Evolutionary conservation across 2,113 vertebrate genomes (phyloP).

Genomic region (Helogale parvula): DNA sequence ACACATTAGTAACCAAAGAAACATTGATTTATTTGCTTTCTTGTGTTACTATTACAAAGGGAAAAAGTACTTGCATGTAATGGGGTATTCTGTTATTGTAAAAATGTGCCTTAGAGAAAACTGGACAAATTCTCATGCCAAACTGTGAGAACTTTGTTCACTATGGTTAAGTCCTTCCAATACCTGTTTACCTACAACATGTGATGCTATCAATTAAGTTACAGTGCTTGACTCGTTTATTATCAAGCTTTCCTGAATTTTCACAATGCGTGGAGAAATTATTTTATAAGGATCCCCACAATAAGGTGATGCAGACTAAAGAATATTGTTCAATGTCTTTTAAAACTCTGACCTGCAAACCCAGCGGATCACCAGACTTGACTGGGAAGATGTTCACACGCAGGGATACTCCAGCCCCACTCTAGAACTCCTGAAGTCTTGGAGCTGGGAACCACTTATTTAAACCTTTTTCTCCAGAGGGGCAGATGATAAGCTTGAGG

Average conservation of each 20-base stretch:
- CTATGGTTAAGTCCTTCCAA: not conserved
- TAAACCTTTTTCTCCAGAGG: not conserved
- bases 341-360: not conserved
- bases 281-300: not conserved
- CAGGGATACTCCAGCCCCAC: not conserved
- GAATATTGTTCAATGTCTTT: not conserved
- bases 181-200: not conserved
- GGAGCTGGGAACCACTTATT: not conserved
- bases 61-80: not conserved
- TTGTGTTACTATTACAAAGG: not conserved
- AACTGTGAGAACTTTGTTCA: not conserved
- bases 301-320: not conserved
- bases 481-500: not conserved
- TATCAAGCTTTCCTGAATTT: not conserved
- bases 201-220: not conserved
- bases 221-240: not conserved
- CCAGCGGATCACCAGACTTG: not conserved
- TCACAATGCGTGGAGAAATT: not conserved
- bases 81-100: not conserved
- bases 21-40: not conserved
- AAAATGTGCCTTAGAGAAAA: not conserved
- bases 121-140: not conserved
- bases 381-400: not conserved
- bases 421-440: not conserved
- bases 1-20: not conserved